phyloP scores from a whole-genome alignment of 2,888 invertebrate genomes.

The Neocrepidodera transversa region DNA sequence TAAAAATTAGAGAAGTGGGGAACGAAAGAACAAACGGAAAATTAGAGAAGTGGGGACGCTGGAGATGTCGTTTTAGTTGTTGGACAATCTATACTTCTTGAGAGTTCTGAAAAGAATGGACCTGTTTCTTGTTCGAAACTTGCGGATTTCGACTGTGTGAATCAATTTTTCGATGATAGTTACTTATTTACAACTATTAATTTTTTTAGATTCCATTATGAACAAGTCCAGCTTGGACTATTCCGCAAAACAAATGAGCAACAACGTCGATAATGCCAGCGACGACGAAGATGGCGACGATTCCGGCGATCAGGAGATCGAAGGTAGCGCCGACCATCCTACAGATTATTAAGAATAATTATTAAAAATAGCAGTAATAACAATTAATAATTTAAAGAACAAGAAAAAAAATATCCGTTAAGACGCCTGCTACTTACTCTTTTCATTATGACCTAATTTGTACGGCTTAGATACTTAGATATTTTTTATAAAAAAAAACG shows the following conservation, averaged over 20 bases:
- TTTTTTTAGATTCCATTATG: slow-evolving; percentile 43
- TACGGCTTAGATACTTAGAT: slow-evolving; percentile 46
- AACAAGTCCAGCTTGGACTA: slow-evolving; percentile 40
- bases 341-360: slow-evolving; percentile 69
- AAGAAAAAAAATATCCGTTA: slow-evolving; percentile 12
- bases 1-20: too few relatives aligned
- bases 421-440: slow-evolving; percentile 38
- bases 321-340: slow-evolving; percentile 80
- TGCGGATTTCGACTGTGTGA: too few relatives aligned
- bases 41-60: too few relatives aligned
- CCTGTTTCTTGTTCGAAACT: too few relatives aligned
- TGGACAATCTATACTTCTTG: too few relatives aligned
- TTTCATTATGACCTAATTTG: slow-evolving; percentile 38
- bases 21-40: too few relatives aligned
- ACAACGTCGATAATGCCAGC: slow-evolving; percentile 66
- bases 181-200: too few relatives aligned
- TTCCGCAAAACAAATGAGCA: slow-evolving; percentile 43
- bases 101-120: too few relatives aligned
- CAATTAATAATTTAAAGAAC: slow-evolving; percentile 1
- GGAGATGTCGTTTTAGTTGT: too few relatives aligned
- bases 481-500: slow-evolving; percentile 36
- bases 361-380: slow-evolving; percentile 20
- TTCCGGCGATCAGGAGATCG: slow-evolving; percentile 69
- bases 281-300: slow-evolving; percentile 78
- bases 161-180: too few relatives aligned